phyloP scores from a whole-genome alignment of 2,888 invertebrate species.

The Synergus gifuensis region DNA sequence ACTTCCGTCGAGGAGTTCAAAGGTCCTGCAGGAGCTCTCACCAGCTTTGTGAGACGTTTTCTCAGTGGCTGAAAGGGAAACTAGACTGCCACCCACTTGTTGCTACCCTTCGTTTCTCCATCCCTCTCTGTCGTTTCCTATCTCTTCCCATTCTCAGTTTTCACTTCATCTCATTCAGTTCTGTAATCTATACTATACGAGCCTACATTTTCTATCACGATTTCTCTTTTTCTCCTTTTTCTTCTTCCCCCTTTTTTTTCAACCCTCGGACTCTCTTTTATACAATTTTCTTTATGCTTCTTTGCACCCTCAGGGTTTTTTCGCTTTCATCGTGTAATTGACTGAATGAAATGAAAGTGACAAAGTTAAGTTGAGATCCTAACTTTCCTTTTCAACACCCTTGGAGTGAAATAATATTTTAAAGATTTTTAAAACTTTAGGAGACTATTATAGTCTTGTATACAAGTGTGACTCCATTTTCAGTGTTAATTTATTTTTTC shows the following conservation, averaged over 20 bases:
- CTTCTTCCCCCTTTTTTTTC: slow-evolving; percentile 2
- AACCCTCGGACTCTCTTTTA: not conserved
- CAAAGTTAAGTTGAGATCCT: not conserved
- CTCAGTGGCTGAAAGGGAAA: slow-evolving; percentile 54
- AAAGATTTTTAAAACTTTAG: too few relatives aligned
- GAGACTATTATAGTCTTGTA: too few relatives aligned
- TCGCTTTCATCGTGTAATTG: not conserved
- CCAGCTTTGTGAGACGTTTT: slow-evolving; percentile 54
- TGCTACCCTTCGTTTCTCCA: slow-evolving; percentile 69
- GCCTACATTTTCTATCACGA: slow-evolving; percentile 40
- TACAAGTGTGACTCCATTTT: not conserved
- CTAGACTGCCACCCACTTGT: slow-evolving; percentile 70
- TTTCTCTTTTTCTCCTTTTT: slow-evolving; percentile 24
- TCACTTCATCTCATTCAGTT: slow-evolving; percentile 43
- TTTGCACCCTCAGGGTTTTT: slow-evolving; percentile 4
- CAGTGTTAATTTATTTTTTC: not conserved
- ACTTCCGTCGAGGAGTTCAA: slow-evolving; percentile 65
- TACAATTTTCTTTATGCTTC: not conserved
- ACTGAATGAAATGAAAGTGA: not conserved
- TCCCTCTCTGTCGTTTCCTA: slow-evolving; percentile 43
- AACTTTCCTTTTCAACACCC: not conserved
- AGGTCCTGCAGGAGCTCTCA: slow-evolving; percentile 61
- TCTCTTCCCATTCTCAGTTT: slow-evolving; percentile 43
- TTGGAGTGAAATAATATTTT: not conserved
- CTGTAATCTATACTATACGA: slow-evolving; percentile 6